These are phyloP conservation scores for Coptodon rendalli DNA, from an alignment of 2,113 vertebrate genomes.

Conservation along the genomic window DNA sequence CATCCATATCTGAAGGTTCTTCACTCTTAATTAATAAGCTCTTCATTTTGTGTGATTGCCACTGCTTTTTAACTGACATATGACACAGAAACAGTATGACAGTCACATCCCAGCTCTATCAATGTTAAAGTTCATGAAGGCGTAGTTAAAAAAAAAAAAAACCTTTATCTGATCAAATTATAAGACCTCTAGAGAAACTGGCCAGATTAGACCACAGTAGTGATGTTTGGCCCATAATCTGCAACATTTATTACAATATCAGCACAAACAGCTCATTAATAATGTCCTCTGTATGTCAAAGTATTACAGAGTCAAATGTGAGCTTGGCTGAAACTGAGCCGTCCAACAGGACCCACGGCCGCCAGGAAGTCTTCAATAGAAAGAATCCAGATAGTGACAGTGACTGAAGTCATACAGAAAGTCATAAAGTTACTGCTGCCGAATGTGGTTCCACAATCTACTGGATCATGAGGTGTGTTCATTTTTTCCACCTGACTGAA, in stretches of 20 bases:
- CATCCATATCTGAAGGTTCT: not conserved
- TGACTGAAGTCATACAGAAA: not conserved
- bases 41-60: not conserved
- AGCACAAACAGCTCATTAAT: not conserved
- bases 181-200: not conserved
- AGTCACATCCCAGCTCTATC: no score
- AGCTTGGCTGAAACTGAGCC: not conserved
- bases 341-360: not conserved
- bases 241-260: not conserved
- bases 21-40: not conserved
- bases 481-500: not conserved
- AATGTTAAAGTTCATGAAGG: no score
- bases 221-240: not conserved
- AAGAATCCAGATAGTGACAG: not conserved
- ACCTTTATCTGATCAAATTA: no score
- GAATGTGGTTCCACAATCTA: not conserved
- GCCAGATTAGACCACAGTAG: not conserved
- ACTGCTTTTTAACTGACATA: not conserved
- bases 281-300: not conserved
- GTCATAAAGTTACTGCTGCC: no score
- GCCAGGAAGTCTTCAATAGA: not conserved
- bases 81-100: not conserved
- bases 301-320: not conserved
- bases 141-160: no score
- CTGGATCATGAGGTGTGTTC: not conserved